phyloP scores from a whole-genome alignment of 2,113 vertebrate genomes.

The Notiomystis cincta region DNA sequence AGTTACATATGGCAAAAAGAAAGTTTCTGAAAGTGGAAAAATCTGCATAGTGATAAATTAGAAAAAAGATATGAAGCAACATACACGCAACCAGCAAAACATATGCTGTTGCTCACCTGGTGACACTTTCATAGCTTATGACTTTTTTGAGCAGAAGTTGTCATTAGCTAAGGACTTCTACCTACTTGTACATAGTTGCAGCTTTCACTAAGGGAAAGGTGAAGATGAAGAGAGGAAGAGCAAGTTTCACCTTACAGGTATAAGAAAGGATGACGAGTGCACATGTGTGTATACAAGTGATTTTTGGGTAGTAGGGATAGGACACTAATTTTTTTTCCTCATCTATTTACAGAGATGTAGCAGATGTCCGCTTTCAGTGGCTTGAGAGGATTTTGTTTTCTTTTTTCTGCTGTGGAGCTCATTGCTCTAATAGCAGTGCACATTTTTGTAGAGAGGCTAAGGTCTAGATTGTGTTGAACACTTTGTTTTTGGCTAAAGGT shows the following conservation, averaged over 20 bases:
- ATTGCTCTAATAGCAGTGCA: background rate
- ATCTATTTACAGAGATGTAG: background rate
- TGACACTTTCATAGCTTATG: background rate
- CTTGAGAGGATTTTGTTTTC: background rate
- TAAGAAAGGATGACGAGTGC: background rate
- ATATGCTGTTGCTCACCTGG: background rate
- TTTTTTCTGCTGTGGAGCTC: background rate
- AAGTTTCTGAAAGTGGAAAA: background rate
- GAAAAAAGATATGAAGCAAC: background rate
- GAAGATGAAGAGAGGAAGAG: background rate
- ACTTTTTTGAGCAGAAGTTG: background rate
- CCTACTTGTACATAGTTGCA: background rate
- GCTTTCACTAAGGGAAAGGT: background rate
- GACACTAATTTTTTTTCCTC: background rate
- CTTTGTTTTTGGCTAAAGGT: background rate
- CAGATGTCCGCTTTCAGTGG: background rate
- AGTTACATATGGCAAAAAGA: background rate
- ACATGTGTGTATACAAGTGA: fast-evolving
- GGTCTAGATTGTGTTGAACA: background rate
- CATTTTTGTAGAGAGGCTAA: background rate
- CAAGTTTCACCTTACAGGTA: background rate
- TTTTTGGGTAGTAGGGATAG: background rate
- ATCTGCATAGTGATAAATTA: background rate
- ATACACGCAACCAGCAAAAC: background rate
- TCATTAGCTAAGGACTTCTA: background rate